Percentiles rank a stretch among this genome's conserved stretches.
These are phyloP conservation scores for Budorcas taxicolor DNA, from an alignment of 2,113 vertebrate species.

Conservation along the genomic window DNA sequence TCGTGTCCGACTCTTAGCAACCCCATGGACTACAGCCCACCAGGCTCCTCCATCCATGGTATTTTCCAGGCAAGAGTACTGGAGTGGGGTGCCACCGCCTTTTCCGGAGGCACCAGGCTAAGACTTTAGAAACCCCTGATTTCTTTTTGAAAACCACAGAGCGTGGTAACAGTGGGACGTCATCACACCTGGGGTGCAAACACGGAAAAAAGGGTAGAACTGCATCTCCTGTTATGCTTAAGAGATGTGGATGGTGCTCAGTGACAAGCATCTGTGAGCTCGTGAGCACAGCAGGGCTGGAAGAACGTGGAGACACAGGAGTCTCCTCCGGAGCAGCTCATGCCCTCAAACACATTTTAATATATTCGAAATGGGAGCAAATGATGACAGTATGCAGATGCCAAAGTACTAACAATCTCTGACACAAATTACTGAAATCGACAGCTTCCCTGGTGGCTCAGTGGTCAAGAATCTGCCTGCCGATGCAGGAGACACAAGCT, in stretches of 20 bases:
- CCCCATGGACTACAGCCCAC: no score
- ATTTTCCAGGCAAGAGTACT: no score
- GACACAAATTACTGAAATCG: not conserved
- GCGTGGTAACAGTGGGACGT: accelerated
- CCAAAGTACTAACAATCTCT: not conserved
- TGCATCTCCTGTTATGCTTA: no score
- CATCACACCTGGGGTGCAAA: not conserved
- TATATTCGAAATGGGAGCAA: not conserved
- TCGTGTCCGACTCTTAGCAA: no score
- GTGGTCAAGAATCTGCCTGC: not conserved
- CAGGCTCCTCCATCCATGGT: no score
- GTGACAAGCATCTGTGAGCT: accelerated
- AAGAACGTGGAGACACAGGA: not conserved
- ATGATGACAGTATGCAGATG: not conserved
- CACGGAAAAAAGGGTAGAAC: not conserved
- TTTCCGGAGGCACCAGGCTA: not conserved
- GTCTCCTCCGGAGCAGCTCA: not conserved
- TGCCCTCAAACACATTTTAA: not conserved
- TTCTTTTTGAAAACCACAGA: not conserved
- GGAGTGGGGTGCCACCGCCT: no score
- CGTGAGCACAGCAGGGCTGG: not conserved
- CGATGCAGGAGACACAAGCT: not conserved
- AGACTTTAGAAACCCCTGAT: not conserved
- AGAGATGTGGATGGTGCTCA: not conserved
- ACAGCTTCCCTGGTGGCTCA: not conserved